Evolutionary conservation across 2,113 vertebrate species (phyloP).

Genomic region (Empidonax traillii): DNA sequence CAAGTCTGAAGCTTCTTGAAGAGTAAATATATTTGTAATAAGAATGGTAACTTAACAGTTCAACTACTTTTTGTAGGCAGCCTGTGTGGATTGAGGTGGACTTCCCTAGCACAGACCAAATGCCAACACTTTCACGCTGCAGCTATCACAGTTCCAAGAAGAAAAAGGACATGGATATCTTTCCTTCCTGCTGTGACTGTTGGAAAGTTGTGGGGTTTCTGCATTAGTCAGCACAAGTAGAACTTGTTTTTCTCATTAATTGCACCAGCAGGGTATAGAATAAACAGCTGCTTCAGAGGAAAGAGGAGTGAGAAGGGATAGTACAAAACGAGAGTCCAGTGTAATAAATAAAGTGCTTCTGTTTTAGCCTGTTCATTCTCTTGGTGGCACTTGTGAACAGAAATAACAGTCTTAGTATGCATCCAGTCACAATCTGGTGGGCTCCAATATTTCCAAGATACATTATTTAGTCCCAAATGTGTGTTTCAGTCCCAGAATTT

Average conservation of each 20-base stretch:
- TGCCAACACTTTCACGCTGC: background rate
- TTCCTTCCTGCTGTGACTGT: background rate
- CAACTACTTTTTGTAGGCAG: background rate
- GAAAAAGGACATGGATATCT: background rate
- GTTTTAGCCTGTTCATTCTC: background rate
- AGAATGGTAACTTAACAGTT: background rate
- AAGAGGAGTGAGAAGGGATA: background rate
- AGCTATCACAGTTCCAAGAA: background rate
- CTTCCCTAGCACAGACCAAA: background rate
- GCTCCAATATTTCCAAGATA: background rate
- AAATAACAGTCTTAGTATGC: background rate
- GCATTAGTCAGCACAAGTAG: background rate
- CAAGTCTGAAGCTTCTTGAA: background rate
- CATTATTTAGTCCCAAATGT: background rate
- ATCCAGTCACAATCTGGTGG: background rate
- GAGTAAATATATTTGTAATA: background rate
- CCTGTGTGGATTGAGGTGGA: background rate
- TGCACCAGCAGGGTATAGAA: background rate
- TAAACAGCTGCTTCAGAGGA: slow-evolving; percentile 7
- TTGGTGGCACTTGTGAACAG: background rate
- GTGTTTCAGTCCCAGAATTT: background rate
- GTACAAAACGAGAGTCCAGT: background rate
- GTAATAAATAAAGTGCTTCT: background rate
- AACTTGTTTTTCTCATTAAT: slow-evolving; percentile 35
- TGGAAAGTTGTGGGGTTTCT: background rate